Conservation (phyloP, 2,113 vertebrate species). For the Dasyurus viverrinus region DNA sequence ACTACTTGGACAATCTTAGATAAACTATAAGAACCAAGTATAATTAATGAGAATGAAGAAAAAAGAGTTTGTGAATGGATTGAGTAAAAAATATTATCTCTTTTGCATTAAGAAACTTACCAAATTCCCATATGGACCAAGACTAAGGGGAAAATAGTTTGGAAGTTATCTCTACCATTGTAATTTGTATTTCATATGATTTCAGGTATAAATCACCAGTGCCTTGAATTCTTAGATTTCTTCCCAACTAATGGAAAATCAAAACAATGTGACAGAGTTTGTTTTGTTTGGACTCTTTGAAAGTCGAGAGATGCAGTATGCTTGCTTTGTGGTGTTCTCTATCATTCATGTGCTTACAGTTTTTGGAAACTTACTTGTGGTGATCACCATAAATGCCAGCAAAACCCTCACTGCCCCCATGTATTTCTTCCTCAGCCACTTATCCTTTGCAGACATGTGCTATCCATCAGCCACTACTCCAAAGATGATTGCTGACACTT, state of each 20-base stretch:
- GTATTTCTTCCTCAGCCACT: constrained; percentile 52
- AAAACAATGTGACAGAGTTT: constrained; percentile 59
- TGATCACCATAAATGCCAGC: constrained; percentile 42
- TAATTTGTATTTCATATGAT: not conserved
- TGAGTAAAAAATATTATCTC: too few relatives aligned
- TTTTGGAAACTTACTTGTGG: constrained; percentile 50
- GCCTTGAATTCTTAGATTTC: not conserved
- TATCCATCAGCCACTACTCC: constrained; percentile 59
- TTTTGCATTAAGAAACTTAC: too few relatives aligned
- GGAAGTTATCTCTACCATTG: not conserved
- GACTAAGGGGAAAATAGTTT: not conserved
- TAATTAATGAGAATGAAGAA: too few relatives aligned
- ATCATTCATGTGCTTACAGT: constrained; percentile 36
- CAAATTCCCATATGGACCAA: too few relatives aligned
- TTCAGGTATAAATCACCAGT: not conserved
- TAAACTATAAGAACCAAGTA: too few relatives aligned
- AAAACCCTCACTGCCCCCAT: constrained; percentile 20
- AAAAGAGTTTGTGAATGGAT: too few relatives aligned
- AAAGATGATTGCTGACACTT: constrained; percentile 62
- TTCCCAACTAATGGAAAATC: constrained; percentile 24
- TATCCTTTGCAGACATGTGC: constrained; percentile 46
- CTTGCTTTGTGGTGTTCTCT: constrained; percentile 38
- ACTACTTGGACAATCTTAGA: too few relatives aligned
- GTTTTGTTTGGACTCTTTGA: constrained; percentile 45
- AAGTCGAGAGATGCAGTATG: constrained; percentile 14